Conservation (phyloP, 2,113 vertebrate genomes). For the Cololabis saira region DNA sequence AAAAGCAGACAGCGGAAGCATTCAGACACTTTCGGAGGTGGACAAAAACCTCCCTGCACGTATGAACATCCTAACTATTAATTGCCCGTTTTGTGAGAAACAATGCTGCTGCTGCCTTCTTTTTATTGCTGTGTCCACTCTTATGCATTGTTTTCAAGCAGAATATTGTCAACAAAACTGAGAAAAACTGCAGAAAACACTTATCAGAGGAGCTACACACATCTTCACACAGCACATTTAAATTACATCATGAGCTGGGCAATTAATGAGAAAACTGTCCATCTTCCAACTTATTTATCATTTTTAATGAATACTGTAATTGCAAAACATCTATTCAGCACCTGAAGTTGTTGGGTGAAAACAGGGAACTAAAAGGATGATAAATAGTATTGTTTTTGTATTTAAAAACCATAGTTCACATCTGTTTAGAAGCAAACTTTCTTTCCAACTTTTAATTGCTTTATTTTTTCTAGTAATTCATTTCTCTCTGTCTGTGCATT, state of each 20-base stretch:
- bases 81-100: constrained; percentile 45
- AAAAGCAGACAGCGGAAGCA: constrained; percentile 1
- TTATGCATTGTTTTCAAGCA: constrained; percentile 35
- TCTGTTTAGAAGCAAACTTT: constrained; percentile 1
- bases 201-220: constrained; percentile 37
- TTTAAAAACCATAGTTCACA: background rate
- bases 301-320: constrained; percentile 46
- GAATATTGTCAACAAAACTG: constrained; percentile 28
- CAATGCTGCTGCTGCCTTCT: constrained; percentile 36
- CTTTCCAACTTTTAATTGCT: constrained; percentile 18
- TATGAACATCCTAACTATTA: constrained; percentile 20
- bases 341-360: constrained; percentile 29
- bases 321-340: constrained; percentile 20
- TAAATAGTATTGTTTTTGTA: constrained; percentile 27
- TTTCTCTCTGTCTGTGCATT: too few species aligned
- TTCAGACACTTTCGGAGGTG: constrained; percentile 3
- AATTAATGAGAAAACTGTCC: constrained; percentile 50
- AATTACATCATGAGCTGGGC: constrained; percentile 35
- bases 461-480: constrained; percentile 1
- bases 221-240: constrained; percentile 38
- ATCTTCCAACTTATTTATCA: constrained; percentile 27
- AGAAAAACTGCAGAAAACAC: constrained; percentile 26
- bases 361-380: constrained; percentile 30
- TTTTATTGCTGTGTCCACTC: constrained; percentile 23
- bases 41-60: constrained; percentile 17